Evolutionary conservation across 2,888 invertebrate species (phyloP).

Genomic region (Antitype chi): DNA sequence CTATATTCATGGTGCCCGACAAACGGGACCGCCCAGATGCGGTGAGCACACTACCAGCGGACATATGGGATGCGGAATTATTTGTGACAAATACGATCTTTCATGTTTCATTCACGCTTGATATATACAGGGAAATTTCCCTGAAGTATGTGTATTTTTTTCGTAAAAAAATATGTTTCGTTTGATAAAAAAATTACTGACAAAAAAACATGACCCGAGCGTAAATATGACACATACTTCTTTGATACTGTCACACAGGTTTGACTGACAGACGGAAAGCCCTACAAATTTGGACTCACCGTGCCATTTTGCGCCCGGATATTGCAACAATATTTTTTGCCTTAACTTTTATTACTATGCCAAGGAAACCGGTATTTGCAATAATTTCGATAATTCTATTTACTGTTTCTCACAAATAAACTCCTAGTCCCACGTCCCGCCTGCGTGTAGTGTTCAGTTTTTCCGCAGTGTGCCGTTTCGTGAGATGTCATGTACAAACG

Average conservation of each 20-base stretch:
- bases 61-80: conserved; percentile 42
- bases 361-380: neutral
- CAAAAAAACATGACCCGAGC: neutral
- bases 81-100: conserved; percentile 38
- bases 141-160: too few relatives aligned
- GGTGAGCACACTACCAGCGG: conserved; percentile 75
- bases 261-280: neutral
- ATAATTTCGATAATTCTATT: neutral
- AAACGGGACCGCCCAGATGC: conserved; percentile 87
- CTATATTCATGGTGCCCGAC: conserved; percentile 85
- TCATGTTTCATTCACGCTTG: neutral
- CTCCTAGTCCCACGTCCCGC: conserved; percentile 23
- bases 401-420: conserved; percentile 39
- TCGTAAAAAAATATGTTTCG: too few relatives aligned
- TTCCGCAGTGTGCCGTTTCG: conserved; percentile 54
- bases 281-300: neutral
- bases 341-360: neutral
- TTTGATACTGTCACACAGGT: neutral
- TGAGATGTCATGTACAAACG: conserved; percentile 39
- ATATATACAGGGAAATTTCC: neutral
- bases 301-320: neutral
- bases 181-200: neutral
- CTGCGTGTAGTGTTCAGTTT: conserved; percentile 65
- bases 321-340: neutral
- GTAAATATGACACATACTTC: neutral